A percentile compares a stretch with the other conserved stretches of the same genome.
Conservation (phyloP, 2,797 vertebrate species). For the Champsocephalus esox region DNA sequence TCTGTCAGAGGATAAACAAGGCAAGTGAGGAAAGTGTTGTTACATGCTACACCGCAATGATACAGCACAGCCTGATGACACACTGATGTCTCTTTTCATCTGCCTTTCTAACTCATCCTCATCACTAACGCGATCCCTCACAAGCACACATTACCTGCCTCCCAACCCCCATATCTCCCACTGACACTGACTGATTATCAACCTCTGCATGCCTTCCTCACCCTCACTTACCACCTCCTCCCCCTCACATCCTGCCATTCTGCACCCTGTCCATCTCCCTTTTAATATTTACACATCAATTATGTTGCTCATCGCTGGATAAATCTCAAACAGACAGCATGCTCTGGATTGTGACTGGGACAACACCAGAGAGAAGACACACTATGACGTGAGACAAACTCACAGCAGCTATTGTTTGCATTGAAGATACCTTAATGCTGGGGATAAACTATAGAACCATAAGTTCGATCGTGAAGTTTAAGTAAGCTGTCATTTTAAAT, state of each 20-base stretch:
- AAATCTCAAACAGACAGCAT: constrained; percentile 12
- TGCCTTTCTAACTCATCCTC: constrained; percentile 24
- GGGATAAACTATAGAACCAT: not conserved
- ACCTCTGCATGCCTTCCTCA: constrained; percentile 31
- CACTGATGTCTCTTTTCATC: constrained; percentile 26
- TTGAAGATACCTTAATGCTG: constrained; percentile 12
- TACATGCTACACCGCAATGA: constrained; percentile 26
- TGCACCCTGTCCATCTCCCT: constrained; percentile 22
- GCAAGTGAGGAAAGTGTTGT: constrained; percentile 3
- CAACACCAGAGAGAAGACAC: constrained; percentile 10
- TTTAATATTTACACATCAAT: constrained; percentile 48
- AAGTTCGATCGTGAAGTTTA: not conserved
- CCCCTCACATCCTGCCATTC: constrained; percentile 13
- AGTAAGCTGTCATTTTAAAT: constrained; percentile 3
- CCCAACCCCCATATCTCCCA: constrained; percentile 44
- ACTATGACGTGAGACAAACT: constrained; percentile 12
- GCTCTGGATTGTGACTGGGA: not conserved
- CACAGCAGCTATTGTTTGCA: constrained; percentile 15
- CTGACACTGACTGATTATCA: constrained; percentile 68
- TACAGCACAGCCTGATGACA: constrained; percentile 15
- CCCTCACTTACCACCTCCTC: constrained; percentile 1
- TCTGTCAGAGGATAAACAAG: constrained; percentile 34
- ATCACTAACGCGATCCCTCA: constrained; percentile 26
- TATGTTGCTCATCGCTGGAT: constrained; percentile 25
- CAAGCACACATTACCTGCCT: constrained; percentile 50